phyloP scores from a whole-genome alignment of 2,797 vertebrate genomes.

The Anas capensis region DNA sequence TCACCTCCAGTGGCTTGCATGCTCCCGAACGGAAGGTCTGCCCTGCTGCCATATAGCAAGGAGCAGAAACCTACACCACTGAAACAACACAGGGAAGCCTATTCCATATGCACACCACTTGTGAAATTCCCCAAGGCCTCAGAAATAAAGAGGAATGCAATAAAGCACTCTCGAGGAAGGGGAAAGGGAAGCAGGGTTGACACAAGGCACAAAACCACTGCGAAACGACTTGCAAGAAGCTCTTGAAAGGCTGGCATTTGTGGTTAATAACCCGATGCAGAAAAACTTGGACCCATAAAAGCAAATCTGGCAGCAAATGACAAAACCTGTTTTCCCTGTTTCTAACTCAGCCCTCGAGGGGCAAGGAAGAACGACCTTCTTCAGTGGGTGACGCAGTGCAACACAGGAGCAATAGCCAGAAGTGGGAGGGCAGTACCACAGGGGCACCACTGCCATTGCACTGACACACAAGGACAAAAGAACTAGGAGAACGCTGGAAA shows the following conservation, averaged over 20 bases:
- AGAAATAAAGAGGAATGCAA: background rate
- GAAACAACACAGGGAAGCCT: fast-evolving
- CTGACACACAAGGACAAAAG: background rate
- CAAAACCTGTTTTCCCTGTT: background rate
- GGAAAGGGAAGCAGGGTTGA: background rate
- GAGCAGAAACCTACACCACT: background rate
- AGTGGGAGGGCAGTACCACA: background rate
- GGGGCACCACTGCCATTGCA: fast-evolving
- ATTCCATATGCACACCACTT: background rate
- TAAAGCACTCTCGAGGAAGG: background rate
- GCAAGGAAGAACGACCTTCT: background rate
- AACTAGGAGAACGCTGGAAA: background rate
- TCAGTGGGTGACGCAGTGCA: background rate
- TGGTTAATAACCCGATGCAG: background rate
- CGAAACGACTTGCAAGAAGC: background rate
- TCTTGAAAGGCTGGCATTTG: background rate
- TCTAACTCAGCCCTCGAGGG: background rate
- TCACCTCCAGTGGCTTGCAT: fast-evolving
- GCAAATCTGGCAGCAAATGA: background rate
- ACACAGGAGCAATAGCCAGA: background rate
- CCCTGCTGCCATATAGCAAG: fast-evolving
- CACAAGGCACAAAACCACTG: background rate
- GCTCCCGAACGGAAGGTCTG: background rate
- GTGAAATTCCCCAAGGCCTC: background rate
- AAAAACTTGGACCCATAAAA: background rate